Percentiles rank a stretch among this genome's conserved stretches.
Conservation (phyloP, 2,888 invertebrate genomes). For the Nomada flava region DNA sequence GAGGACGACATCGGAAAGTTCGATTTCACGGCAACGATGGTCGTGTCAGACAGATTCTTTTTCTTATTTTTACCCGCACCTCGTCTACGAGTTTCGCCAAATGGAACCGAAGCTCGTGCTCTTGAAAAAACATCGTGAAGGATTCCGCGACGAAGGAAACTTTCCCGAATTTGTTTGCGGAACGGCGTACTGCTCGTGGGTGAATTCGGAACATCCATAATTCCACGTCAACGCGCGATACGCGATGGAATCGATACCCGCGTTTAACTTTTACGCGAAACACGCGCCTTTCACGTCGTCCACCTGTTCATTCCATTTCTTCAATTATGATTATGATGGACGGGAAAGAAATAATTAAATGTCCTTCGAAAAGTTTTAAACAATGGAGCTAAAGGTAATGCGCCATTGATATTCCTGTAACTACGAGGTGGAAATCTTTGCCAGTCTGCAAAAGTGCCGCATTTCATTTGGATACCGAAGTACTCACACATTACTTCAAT, state of each 20-base stretch:
- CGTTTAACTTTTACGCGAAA: conserved; percentile 8
- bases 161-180: conserved; percentile 52
- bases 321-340: no score
- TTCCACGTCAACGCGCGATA: conserved; percentile 21
- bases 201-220: conserved; percentile 30
- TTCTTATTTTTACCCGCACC: conserved; percentile 30
- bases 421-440: neutral
- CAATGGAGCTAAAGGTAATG: no score
- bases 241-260: conserved; percentile 34
- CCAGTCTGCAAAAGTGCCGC: neutral
- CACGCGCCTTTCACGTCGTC: neutral
- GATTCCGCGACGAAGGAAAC: conserved; percentile 30
- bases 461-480: neutral
- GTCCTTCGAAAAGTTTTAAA: no score
- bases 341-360: neutral
- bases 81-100: conserved; percentile 5
- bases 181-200: neutral
- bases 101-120: conserved; percentile 38
- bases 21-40: conserved; percentile 6
- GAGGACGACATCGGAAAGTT: neutral
- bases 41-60: neutral
- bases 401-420: no score
- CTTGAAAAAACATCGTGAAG: conserved; percentile 32
- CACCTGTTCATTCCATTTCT: neutral
- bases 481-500: conserved; percentile 92